phyloP scores from a whole-genome alignment of 2,888 invertebrate species.

The Apodemia duryi region DNA sequence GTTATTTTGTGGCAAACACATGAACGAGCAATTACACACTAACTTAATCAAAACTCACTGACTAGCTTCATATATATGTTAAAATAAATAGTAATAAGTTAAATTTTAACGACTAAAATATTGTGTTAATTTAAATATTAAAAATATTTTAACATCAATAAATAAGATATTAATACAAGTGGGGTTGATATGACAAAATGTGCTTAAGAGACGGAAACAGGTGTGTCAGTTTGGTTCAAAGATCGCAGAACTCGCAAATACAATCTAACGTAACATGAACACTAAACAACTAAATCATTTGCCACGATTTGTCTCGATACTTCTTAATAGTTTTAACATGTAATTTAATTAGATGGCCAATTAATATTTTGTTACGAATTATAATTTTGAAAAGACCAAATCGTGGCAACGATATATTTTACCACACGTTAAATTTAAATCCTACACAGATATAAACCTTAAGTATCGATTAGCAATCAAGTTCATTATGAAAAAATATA shows the following conservation, averaged over 20 bases:
- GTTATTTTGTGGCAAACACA: neutral
- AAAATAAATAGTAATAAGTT: slow-evolving; percentile 54
- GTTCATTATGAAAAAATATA: slow-evolving; percentile 79
- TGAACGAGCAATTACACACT: slow-evolving; percentile 38
- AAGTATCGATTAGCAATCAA: slow-evolving; percentile 76
- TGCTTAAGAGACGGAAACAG: slow-evolving; percentile 63
- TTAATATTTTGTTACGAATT: slow-evolving; percentile 14
- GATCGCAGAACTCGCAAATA: slow-evolving; percentile 60
- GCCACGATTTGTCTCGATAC: slow-evolving; percentile 51
- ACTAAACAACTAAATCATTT: slow-evolving; percentile 73
- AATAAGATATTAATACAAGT: slow-evolving; percentile 36
- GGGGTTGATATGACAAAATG: slow-evolving; percentile 57
- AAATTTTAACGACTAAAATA: slow-evolving; percentile 45
- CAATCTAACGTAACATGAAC: slow-evolving; percentile 76
- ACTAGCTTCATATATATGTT: slow-evolving; percentile 64
- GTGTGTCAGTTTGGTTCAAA: slow-evolving; percentile 52
- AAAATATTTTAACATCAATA: slow-evolving; percentile 29
- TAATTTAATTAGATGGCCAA: neutral
- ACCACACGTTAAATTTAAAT: slow-evolving; percentile 74
- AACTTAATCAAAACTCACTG: slow-evolving; percentile 63
- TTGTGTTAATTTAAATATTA: slow-evolving; percentile 29
- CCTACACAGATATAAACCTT: slow-evolving; percentile 77
- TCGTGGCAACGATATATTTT: slow-evolving; percentile 58
- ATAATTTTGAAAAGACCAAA: slow-evolving; percentile 33
- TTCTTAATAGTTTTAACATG: slow-evolving; percentile 19